phyloP scores from a whole-genome alignment of 2,888 invertebrate genomes.

The Herminia tarsipennalis region DNA sequence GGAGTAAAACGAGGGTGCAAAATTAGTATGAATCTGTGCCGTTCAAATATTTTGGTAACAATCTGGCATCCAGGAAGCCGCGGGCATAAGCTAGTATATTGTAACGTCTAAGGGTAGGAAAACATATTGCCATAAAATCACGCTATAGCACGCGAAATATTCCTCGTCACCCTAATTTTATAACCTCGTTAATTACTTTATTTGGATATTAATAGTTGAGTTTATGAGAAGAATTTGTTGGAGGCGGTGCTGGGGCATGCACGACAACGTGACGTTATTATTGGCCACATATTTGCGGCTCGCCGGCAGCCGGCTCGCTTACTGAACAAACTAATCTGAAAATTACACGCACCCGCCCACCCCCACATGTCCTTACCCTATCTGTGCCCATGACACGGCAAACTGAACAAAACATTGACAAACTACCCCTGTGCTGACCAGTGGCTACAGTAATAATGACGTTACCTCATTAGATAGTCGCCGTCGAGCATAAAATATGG shows the following conservation, averaged over 20 bases:
- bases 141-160: no score
- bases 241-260: conserved; percentile 13
- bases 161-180: no score
- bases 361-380: conserved; percentile 33
- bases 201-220: conserved; percentile 29
- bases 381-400: conserved; percentile 27
- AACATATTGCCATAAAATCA: no score
- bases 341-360: conserved; percentile 68
- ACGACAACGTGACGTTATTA: conserved; percentile 54
- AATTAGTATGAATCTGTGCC: no score
- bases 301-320: conserved; percentile 61
- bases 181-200: conserved; percentile 16
- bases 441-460: conserved; percentile 15
- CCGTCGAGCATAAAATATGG: background rate
- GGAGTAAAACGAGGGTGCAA: no score
- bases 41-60: no score
- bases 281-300: conserved; percentile 76
- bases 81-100: no score
- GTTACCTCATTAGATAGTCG: background rate
- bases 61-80: no score
- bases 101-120: no score
- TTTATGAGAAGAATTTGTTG: conserved; percentile 41
- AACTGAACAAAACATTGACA: conserved; percentile 61
- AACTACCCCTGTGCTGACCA: conserved; percentile 32
- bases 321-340: conserved; percentile 84